A percentile compares a stretch with the other conserved stretches of the same genome.
These are phyloP conservation scores for Melieria omissa DNA, from an alignment of 2,888 invertebrate genomes.

Conservation along the genomic window DNA sequence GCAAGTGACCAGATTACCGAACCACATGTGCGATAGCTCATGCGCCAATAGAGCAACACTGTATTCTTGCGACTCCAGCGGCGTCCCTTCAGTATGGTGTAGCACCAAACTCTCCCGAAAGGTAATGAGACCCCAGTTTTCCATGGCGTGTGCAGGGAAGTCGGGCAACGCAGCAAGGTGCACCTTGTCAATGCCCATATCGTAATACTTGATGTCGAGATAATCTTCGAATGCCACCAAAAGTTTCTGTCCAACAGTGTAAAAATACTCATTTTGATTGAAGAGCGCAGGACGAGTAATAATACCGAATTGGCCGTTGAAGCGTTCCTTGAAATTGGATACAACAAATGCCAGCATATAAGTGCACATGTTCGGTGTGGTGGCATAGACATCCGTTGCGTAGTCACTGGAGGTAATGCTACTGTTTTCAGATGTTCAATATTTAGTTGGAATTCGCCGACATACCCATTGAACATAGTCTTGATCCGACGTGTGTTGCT, in stretches of 20 bases:
- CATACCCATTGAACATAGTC: conserved; percentile 47
- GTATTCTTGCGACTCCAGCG: conserved; percentile 68
- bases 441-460: conserved; percentile 33
- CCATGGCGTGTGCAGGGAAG: conserved; percentile 85
- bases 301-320: conserved; percentile 65
- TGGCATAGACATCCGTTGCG: conserved; percentile 53
- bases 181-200: conserved; percentile 72
- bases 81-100: conserved; percentile 72
- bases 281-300: conserved; percentile 76
- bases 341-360: conserved; percentile 85
- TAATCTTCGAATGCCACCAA: conserved; percentile 69
- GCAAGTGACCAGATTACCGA: conserved; percentile 72
- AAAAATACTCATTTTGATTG: conserved; percentile 74
- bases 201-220: conserved; percentile 75
- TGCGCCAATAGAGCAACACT: conserved; percentile 70
- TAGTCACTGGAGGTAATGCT: conserved; percentile 43
- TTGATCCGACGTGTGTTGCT: conserved; percentile 53
- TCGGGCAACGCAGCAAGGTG: conserved; percentile 83
- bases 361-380: conserved; percentile 76
- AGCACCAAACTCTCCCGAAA: conserved; percentile 75
- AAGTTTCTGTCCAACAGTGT: conserved; percentile 48
- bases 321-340: conserved; percentile 66
- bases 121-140: conserved; percentile 90
- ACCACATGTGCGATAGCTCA: conserved; percentile 74
- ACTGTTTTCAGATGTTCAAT: no score